Evolutionary conservation across 1,140 invertebrate genomes (phyloP).

Genomic region (Platyscapa corneri): DNA sequence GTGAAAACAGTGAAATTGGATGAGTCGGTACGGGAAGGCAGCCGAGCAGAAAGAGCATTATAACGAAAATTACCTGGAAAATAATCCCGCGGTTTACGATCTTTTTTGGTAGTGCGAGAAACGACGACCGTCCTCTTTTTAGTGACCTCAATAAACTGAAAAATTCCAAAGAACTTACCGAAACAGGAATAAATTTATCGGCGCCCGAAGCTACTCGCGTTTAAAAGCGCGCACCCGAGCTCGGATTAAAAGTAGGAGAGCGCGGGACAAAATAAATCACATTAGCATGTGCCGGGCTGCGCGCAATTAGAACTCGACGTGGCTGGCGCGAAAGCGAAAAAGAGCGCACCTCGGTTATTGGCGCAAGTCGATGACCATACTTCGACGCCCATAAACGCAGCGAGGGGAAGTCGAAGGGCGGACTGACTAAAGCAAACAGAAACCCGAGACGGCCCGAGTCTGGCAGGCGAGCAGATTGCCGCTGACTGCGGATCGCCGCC

Average conservation of each 20-base stretch:
- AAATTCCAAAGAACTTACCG: background rate
- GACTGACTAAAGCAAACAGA: conserved; percentile 54
- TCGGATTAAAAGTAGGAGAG: background rate
- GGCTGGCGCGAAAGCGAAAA: background rate
- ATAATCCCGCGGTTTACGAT: background rate
- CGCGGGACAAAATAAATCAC: background rate
- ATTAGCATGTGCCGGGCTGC: background rate
- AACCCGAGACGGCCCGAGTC: conserved; percentile 44
- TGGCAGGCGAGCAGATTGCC: conserved; percentile 22
- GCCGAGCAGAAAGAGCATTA: background rate
- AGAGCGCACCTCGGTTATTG: background rate
- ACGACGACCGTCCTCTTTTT: background rate
- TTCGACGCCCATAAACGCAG: background rate
- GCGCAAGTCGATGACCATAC: background rate
- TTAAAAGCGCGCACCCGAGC: background rate
- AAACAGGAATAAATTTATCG: background rate
- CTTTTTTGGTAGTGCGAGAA: background rate
- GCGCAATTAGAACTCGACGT: background rate
- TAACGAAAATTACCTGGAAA: background rate
- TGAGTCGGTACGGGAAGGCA: background rate
- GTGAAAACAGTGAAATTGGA: background rate
- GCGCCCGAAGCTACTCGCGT: background rate
- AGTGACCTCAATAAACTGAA: background rate
- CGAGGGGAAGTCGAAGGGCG: background rate
- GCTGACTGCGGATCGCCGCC: conserved; percentile 51